A percentile compares a stretch with the other conserved stretches of the same genome.
phyloP scores from a whole-genome alignment of 2,113 vertebrate genomes.

The Pseudonaja textilis region DNA sequence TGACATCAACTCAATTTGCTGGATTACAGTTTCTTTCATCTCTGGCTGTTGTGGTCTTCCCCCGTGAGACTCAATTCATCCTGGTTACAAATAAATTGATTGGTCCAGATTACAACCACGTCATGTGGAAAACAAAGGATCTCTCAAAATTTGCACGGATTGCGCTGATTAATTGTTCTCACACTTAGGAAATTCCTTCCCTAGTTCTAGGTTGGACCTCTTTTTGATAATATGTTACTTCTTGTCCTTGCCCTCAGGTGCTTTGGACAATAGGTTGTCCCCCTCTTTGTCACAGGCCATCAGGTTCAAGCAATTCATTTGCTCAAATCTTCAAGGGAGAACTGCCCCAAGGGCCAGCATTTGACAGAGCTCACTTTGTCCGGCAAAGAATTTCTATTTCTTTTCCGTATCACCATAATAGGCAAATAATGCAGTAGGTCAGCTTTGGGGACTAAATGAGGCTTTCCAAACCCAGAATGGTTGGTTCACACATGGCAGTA shows the following conservation, averaged over 20 bases:
- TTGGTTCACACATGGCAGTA: background rate
- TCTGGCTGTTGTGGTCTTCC: background rate
- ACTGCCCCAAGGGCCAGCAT: background rate
- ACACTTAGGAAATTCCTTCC: background rate
- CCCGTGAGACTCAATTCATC: background rate
- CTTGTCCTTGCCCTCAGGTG: background rate
- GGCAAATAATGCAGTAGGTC: background rate
- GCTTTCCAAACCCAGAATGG: background rate
- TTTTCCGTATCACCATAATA: background rate
- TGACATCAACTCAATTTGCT: no score
- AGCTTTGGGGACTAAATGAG: background rate
- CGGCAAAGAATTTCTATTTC: background rate
- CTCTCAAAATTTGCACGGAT: background rate
- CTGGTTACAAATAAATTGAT: background rate
- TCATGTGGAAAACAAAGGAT: background rate
- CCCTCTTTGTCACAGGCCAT: background rate
- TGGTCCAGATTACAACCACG: background rate
- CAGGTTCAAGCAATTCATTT: background rate
- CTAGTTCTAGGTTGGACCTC: background rate
- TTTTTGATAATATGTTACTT: background rate
- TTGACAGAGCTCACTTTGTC: background rate
- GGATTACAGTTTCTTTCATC: background rate
- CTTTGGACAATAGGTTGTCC: background rate
- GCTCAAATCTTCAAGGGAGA: background rate
- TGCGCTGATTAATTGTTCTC: background rate